A percentile compares a stretch with the other conserved stretches of the same genome.
These are phyloP conservation scores for Sinocyclocheilus maitianheensis DNA, from an alignment of 2,113 vertebrate genomes.

Conservation along the genomic window DNA sequence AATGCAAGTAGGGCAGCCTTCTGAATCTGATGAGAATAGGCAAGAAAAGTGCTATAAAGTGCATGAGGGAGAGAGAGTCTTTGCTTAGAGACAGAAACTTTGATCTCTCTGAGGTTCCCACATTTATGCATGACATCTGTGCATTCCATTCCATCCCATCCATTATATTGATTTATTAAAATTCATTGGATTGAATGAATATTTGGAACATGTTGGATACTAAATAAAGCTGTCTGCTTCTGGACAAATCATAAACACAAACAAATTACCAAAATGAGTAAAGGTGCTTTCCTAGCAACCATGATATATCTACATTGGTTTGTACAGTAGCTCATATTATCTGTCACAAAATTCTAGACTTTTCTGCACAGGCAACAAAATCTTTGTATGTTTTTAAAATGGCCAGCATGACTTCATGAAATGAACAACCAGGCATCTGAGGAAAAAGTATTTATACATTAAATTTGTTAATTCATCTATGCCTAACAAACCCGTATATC, in stretches of 20 bases:
- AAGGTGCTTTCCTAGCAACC: background rate
- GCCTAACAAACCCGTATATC: background rate
- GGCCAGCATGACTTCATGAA: background rate
- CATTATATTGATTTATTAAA: background rate
- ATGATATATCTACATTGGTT: background rate
- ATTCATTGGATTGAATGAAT: background rate
- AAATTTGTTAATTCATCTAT: background rate
- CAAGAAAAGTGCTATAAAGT: background rate
- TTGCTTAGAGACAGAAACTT: slow-evolving; percentile 1
- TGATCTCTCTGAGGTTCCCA: slow-evolving; percentile 1
- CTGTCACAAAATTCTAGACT: background rate
- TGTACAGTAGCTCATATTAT: background rate
- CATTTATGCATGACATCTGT: background rate
- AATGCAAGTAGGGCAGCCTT: slow-evolving; percentile 25
- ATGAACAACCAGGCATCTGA: background rate
- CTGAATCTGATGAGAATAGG: slow-evolving; percentile 8
- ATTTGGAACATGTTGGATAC: background rate
- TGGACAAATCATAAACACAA: background rate
- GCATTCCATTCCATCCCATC: background rate
- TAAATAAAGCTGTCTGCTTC: background rate
- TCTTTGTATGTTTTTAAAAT: background rate
- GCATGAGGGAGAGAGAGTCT: slow-evolving; percentile 1
- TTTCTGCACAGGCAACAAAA: background rate
- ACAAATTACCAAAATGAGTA: background rate
- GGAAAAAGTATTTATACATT: background rate